phyloP scores from a whole-genome alignment of 2,113 vertebrate genomes.

The Pholis gunnellus region DNA sequence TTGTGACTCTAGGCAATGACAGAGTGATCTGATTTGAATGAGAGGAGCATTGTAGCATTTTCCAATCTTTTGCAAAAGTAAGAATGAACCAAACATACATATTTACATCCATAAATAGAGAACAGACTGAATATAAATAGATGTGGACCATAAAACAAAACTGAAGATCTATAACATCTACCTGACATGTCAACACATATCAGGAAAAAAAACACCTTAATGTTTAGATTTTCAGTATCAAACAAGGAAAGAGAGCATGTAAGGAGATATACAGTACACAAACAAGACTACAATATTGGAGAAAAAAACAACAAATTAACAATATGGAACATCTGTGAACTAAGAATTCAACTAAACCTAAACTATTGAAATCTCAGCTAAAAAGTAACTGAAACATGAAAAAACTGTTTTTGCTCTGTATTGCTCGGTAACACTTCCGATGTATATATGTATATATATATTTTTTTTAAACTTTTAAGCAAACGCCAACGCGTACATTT shows the following conservation, averaged over 20 bases:
- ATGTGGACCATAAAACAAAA: neutral
- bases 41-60: slow-evolving; percentile 41
- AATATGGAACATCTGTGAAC: neutral
- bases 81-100: slow-evolving; percentile 20
- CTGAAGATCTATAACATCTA: neutral
- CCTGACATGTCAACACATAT: neutral
- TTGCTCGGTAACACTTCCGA: neutral
- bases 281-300: neutral
- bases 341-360: neutral
- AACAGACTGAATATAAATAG: neutral
- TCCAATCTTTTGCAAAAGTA: slow-evolving; percentile 15
- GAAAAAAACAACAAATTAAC: neutral
- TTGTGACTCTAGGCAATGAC: slow-evolving; percentile 64
- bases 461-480: slow-evolving; percentile 28
- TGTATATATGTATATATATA: slow-evolving; percentile 10
- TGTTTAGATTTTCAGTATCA: neutral
- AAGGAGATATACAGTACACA: neutral
- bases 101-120: neutral
- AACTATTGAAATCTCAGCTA: neutral
- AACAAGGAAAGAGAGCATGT: neutral
- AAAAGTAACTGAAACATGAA: neutral
- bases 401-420: neutral
- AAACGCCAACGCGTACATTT: slow-evolving; percentile 17
- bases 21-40: slow-evolving; percentile 56
- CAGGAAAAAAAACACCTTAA: neutral